A percentile compares a stretch with the other conserved stretches of the same genome.
Conservation (phyloP, 30 jellyfish, hydroid and myxozoan genomes). For the Hydractinia echinata region DNA sequence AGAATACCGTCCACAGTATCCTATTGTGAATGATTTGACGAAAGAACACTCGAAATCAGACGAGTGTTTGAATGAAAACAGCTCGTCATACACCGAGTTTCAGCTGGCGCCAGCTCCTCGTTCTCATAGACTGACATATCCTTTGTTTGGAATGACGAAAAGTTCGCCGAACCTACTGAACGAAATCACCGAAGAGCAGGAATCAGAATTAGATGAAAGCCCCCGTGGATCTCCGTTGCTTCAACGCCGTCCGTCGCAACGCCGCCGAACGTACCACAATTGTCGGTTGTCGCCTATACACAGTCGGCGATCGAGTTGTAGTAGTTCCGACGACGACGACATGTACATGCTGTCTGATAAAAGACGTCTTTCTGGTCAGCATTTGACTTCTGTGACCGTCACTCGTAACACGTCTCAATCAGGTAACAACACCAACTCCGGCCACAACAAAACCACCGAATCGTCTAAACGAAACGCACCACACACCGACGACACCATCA, state of each 20-base stretch:
- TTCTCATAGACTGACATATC: constrained; percentile 72
- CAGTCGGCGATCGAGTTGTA: constrained; percentile 94
- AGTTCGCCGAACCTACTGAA: constrained; percentile 92
- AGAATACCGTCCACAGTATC: neutral
- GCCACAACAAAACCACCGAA: constrained; percentile 21
- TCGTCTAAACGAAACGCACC: constrained; percentile 45
- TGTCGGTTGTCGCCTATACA: constrained; percentile 97
- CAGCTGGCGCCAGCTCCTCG: constrained; percentile 39
- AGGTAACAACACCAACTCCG: no score
- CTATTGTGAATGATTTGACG: constrained; percentile 24
- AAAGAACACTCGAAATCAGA: constrained; percentile 45
- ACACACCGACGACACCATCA: constrained; percentile 31
- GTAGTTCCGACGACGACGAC: constrained; percentile 97
- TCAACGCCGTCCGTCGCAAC: constrained; percentile 59
- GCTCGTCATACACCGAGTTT: constrained; percentile 18
- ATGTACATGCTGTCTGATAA: constrained; percentile 35
- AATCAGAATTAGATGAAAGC: constrained; percentile 91
- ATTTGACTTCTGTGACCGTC: constrained; percentile 36
- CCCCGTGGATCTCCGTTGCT: constrained; percentile 78
- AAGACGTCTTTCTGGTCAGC: constrained; percentile 36
- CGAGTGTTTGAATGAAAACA: constrained; percentile 25
- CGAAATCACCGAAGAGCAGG: constrained; percentile 86
- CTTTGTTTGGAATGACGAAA: constrained; percentile 40
- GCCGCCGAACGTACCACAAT: constrained; percentile 75
- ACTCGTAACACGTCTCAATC: constrained; percentile 31